A percentile compares a stretch with the other conserved stretches of the same genome.
phyloP scores from a whole-genome alignment of 2,113 vertebrate species.

The Egretta garzetta region DNA sequence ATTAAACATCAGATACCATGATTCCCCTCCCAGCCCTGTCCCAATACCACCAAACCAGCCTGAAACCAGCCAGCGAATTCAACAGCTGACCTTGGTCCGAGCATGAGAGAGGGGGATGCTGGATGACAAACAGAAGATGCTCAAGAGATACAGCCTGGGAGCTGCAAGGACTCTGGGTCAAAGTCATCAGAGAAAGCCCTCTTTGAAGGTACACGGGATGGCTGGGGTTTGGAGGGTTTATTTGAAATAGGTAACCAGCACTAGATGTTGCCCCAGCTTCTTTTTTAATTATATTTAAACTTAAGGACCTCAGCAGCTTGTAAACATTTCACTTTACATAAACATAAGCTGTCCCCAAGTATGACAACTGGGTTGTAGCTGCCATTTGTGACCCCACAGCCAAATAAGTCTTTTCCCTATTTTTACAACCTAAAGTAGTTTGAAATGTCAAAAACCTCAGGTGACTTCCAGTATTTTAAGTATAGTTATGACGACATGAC shows the following conservation, averaged over 20 bases:
- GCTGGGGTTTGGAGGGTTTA: not conserved
- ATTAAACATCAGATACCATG: not conserved
- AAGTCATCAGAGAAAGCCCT: not conserved
- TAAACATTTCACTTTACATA: not conserved
- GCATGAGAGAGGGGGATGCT: not conserved
- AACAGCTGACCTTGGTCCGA: not conserved
- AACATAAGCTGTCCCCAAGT: not conserved
- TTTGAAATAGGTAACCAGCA: not conserved
- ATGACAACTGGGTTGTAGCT: not conserved
- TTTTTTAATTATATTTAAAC: not conserved
- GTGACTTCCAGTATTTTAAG: not conserved
- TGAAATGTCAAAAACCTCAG: not conserved
- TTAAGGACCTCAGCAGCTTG: not conserved
- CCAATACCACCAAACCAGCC: not conserved
- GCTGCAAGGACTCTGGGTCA: not conserved
- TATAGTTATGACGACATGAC: accelerated
- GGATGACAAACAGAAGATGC: not conserved
- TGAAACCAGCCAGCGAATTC: not conserved
- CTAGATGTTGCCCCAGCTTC: not conserved
- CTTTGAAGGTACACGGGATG: not conserved
- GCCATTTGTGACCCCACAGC: not conserved
- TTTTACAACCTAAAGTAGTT: not conserved
- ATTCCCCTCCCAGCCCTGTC: not conserved
- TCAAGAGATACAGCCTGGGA: not conserved
- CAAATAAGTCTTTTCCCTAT: not conserved